These are phyloP conservation scores for Lepidurus couesii DNA, from an alignment of 1,140 invertebrate genomes.

Conservation along the genomic window DNA sequence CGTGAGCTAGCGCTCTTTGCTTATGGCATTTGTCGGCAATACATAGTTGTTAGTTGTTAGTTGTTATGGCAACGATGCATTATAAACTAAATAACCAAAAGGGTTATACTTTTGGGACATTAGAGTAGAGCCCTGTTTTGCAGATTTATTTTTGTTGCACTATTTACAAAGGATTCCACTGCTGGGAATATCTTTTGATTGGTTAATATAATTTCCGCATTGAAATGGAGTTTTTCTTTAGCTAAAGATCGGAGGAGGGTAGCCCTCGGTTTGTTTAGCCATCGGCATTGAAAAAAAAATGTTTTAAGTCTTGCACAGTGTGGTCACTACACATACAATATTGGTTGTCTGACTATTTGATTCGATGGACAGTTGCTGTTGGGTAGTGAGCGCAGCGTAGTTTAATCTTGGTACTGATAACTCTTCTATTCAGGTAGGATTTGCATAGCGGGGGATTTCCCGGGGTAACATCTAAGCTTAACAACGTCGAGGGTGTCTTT, in stretches of 20 bases:
- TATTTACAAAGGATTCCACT: background rate
- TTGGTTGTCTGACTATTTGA: background rate
- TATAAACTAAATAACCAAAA: background rate
- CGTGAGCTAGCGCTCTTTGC: too few species aligned
- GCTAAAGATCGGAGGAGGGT: background rate
- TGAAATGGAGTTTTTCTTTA: background rate
- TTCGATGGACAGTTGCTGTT: background rate
- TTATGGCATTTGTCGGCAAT: too few species aligned
- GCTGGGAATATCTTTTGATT: background rate
- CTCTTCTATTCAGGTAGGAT: background rate
- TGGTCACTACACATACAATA: background rate
- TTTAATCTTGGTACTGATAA: background rate
- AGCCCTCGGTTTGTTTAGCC: background rate
- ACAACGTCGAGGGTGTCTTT: background rate
- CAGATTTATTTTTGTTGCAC: background rate
- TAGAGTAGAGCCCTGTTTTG: background rate
- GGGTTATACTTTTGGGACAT: background rate
- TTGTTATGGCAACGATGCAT: background rate
- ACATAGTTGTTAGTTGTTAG: too few species aligned
- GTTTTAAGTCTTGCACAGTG: background rate
- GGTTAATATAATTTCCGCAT: background rate
- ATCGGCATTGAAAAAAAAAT: background rate
- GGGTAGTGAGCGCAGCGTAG: background rate
- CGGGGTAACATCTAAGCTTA: background rate
- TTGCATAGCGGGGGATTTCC: background rate